phyloP scores from a whole-genome alignment of 2,113 vertebrate genomes.

The Podiceps cristatus region DNA sequence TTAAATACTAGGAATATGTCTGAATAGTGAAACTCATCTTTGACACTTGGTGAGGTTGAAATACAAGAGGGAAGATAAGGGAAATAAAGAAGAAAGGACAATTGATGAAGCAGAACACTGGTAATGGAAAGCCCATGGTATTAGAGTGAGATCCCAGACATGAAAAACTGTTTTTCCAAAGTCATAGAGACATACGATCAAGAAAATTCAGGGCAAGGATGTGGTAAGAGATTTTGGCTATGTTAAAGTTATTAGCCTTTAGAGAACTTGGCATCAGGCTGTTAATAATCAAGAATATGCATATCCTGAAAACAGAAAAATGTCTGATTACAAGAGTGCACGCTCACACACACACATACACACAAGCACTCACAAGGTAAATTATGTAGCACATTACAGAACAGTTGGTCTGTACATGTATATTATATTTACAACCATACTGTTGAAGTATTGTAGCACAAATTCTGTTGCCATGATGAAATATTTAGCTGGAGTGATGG shows the following conservation, averaged over 20 bases:
- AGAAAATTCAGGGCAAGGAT: background rate
- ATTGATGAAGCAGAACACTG: background rate
- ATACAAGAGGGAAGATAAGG: background rate
- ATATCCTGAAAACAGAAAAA: background rate
- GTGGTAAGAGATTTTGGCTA: background rate
- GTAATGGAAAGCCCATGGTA: background rate
- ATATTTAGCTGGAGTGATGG: constrained; percentile 55
- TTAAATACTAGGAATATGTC: background rate
- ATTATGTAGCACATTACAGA: background rate
- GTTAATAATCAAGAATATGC: background rate
- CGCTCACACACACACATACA: background rate
- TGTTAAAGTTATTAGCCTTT: background rate
- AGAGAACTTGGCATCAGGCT: background rate
- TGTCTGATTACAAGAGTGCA: background rate
- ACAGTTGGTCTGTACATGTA: background rate
- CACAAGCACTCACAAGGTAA: background rate
- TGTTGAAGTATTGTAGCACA: constrained; percentile 24
- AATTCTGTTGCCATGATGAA: constrained; percentile 36
- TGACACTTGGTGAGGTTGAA: background rate
- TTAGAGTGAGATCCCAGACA: background rate
- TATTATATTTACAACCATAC: constrained; percentile 23
- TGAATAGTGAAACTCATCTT: background rate
- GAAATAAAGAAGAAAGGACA: background rate
- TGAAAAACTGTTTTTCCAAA: background rate
- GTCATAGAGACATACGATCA: background rate